Evolutionary conservation across 2,888 invertebrate species (phyloP), one percentile per base, ranked within the genome.

Genomic region (Phorcus lineatus): DNA sequence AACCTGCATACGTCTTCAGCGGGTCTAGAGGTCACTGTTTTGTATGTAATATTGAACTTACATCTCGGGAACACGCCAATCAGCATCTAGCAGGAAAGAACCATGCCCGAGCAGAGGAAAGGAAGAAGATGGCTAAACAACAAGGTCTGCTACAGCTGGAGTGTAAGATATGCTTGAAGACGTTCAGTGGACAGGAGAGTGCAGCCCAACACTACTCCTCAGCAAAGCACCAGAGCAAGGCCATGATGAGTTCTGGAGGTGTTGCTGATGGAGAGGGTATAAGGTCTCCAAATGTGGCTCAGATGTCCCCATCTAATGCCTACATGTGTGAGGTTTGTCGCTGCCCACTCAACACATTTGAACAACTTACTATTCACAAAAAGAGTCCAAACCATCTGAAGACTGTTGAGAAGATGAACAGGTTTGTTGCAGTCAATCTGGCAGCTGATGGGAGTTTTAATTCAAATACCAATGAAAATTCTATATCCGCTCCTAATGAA

Each of bases 161-260:
- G 67, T 91, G 91, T 82, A 81, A 87, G 7, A 78, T 86, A 36
- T 91, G 91, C 80, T 81, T 83, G 7, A 85, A 87, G 24, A 17
- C 80, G 6, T 88, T 89, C 47, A 81, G 87, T 74, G 91, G 90
- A 31, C 86, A 84, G 52, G 88, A 85, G 22, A 87, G 85, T 81
- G 88, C 88, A 24, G 76, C 78, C 28, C 89, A 90, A 75, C 91
- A 91, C 76, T 85, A 85, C 36, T 75, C 78, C 7, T 88, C 88
- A 22, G 86, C 83, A 16, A 89, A 89, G 62, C 91, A 91, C 78
- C 83, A 77, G 74, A 86, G 82, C 47, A 85, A 82, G 76, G 81
- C 77, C 16, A 74, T 70, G 3, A 53, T 84, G 9, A 22, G 70
- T n/a, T 52, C 24, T 47, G 74, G 66, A 9, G 74, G 53, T 11